A percentile compares a stretch with the other conserved stretches of the same genome.
Conservation (phyloP, 2,113 vertebrate genomes). For the Proterorhinus semilunaris region DNA sequence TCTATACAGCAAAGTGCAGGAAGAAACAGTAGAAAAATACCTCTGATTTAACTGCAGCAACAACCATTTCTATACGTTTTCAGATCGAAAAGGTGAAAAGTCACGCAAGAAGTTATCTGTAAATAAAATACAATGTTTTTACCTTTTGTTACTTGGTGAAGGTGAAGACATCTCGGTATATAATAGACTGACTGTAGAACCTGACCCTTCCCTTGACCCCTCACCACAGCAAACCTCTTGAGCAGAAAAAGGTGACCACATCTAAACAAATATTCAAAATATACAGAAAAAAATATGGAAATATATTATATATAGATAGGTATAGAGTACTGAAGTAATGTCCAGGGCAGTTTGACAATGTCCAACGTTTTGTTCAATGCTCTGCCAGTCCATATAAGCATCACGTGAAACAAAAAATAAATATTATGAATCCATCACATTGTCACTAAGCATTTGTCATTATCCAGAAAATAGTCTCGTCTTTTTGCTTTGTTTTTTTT, state of each 20-base stretch:
- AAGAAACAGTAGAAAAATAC: constrained; percentile 75
- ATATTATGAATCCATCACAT: constrained; percentile 59
- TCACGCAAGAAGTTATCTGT: constrained; percentile 52
- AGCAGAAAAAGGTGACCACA: constrained; percentile 70
- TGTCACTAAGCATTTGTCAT: constrained; percentile 67
- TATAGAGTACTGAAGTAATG: constrained; percentile 74
- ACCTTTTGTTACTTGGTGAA: constrained; percentile 64
- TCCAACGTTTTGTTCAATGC: constrained; percentile 57
- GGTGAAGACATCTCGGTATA: constrained; percentile 67
- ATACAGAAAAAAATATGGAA: constrained; percentile 74
- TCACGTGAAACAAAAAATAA: constrained; percentile 74
- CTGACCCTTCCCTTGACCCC: constrained; percentile 19
- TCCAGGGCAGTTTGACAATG: constrained; percentile 78
- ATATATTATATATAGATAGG: constrained; percentile 71
- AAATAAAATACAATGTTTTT: constrained; percentile 69
- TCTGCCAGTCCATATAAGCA: constrained; percentile 42
- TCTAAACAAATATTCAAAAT: constrained; percentile 80
- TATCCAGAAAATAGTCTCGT: constrained; percentile 77
- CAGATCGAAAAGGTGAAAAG: constrained; percentile 66
- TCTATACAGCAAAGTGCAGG: constrained; percentile 70
- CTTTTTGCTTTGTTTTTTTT: constrained; percentile 51
- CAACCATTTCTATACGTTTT: constrained; percentile 24
- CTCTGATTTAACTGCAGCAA: constrained; percentile 66
- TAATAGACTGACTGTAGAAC: constrained; percentile 30
- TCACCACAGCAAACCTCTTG: constrained; percentile 49